These are phyloP conservation scores for Synergus gifuensis DNA, from an alignment of 2,888 invertebrate genomes.

Conservation along the genomic window DNA sequence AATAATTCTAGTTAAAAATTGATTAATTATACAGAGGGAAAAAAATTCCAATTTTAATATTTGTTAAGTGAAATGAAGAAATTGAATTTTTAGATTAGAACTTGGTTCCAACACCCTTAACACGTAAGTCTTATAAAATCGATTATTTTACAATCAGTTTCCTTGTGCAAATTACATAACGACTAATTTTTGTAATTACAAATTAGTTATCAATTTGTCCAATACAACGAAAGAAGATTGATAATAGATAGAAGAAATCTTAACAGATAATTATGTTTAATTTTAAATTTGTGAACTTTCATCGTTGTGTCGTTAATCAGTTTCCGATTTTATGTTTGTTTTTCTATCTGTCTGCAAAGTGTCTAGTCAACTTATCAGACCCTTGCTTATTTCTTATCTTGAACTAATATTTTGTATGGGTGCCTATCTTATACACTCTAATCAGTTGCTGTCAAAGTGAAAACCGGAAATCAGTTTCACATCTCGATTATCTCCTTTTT, in stretches of 20 bases:
- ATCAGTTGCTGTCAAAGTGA: background rate
- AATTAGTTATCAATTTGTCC: background rate
- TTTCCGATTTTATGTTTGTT: background rate
- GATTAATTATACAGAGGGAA: too few species aligned
- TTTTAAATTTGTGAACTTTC: background rate
- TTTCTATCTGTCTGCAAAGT: background rate
- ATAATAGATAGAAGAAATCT: background rate
- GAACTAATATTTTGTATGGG: background rate
- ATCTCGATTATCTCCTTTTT: background rate
- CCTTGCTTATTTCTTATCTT: background rate
- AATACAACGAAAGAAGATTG: background rate
- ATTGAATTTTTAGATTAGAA: too few species aligned
- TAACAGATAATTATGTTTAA: background rate
- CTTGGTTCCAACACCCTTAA: too few species aligned
- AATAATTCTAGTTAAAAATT: too few species aligned
- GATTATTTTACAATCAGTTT: background rate
- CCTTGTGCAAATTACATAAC: background rate
- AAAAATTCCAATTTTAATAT: too few species aligned
- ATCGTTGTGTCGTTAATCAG: background rate
- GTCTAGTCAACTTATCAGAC: background rate
- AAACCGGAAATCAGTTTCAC: slow-evolving; percentile 15
- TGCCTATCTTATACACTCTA: background rate
- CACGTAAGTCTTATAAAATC: background rate
- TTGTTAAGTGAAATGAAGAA: too few species aligned
- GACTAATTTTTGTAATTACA: background rate